Conservation (phyloP, 1,140 invertebrate genomes). For the Papilio machaon region DNA sequence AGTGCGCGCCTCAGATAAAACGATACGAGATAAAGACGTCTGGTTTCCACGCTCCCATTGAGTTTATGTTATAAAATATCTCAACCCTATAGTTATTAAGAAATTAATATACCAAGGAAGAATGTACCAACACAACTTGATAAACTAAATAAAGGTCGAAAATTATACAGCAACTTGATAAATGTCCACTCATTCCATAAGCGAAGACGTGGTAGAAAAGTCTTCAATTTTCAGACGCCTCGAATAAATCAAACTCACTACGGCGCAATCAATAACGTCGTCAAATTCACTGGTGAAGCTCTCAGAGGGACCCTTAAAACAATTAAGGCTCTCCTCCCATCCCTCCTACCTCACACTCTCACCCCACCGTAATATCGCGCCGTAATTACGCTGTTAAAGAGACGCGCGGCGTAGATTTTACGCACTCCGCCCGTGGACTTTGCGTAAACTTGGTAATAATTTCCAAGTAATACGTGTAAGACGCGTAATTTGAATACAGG, state of each 20-base stretch:
- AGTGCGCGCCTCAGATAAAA: constrained; percentile 45
- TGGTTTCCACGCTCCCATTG: neutral
- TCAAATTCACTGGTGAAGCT: constrained; percentile 50
- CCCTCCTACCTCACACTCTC: constrained; percentile 27
- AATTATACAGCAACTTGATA: neutral
- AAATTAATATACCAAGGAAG: too few species aligned
- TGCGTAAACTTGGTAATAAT: constrained; percentile 39
- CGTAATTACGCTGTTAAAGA: constrained; percentile 68
- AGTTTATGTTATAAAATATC: too few species aligned
- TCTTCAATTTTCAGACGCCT: constrained; percentile 31
- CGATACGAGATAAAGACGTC: constrained; percentile 41
- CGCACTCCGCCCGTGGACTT: constrained; percentile 53
- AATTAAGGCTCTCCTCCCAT: constrained; percentile 60
- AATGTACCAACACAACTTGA: too few species aligned
- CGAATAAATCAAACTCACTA: constrained; percentile 49
- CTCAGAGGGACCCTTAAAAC: constrained; percentile 53
- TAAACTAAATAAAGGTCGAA: neutral
- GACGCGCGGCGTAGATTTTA: constrained; percentile 66
- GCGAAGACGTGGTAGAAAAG: neutral
- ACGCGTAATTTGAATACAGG: constrained; percentile 27
- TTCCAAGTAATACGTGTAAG: constrained; percentile 23
- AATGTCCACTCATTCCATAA: neutral
- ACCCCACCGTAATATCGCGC: constrained; percentile 51
- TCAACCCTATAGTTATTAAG: too few species aligned
- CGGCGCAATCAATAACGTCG: constrained; percentile 45